Conservation (phyloP, 2,888 invertebrate genomes). For the Trichogramma dendrolimi region DNA sequence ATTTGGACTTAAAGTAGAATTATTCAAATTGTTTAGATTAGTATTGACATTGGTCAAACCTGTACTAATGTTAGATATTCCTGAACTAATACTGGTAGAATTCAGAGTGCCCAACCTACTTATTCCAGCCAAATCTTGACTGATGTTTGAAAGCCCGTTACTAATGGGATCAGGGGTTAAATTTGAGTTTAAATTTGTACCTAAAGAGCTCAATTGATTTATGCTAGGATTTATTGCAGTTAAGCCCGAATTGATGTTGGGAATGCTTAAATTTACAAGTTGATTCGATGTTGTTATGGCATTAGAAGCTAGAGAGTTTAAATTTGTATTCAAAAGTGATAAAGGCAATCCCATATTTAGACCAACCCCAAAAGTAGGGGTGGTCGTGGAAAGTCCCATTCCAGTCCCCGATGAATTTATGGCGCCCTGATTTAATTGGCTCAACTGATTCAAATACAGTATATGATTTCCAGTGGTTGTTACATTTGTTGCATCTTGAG, state of each 20-base stretch:
- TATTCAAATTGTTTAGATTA: conserved; percentile 42
- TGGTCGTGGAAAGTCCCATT: conserved; percentile 53
- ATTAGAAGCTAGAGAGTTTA: conserved; percentile 50
- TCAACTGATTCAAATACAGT: conserved; percentile 50
- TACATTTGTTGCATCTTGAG: conserved; percentile 49
- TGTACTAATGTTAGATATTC: conserved; percentile 42
- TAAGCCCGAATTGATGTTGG: conserved; percentile 47
- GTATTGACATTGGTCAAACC: conserved; percentile 45
- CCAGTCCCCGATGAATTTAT: conserved; percentile 51
- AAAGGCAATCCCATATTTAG: conserved; percentile 52
- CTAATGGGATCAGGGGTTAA: conserved; percentile 49
- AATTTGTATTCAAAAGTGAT: conserved; percentile 49
- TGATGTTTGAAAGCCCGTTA: conserved; percentile 45
- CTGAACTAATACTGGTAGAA: conserved; percentile 44
- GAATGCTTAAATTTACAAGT: conserved; percentile 49
- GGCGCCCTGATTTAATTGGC: conserved; percentile 50
- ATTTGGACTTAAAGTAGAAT: conserved; percentile 44
- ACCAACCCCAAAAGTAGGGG: conserved; percentile 53
- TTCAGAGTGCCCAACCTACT: conserved; percentile 44
- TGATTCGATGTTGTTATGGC: conserved; percentile 52
- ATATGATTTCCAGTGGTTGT: conserved; percentile 50
- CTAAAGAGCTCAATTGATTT: conserved; percentile 47
- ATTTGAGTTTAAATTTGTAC: conserved; percentile 45
- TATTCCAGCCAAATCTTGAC: conserved; percentile 48
- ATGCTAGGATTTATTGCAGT: conserved; percentile 49